Evolutionary conservation across 2,888 invertebrate genomes (phyloP), one percentile per base, ranked within the genome.

Genomic region (Podotricha telesiphe): DNA sequence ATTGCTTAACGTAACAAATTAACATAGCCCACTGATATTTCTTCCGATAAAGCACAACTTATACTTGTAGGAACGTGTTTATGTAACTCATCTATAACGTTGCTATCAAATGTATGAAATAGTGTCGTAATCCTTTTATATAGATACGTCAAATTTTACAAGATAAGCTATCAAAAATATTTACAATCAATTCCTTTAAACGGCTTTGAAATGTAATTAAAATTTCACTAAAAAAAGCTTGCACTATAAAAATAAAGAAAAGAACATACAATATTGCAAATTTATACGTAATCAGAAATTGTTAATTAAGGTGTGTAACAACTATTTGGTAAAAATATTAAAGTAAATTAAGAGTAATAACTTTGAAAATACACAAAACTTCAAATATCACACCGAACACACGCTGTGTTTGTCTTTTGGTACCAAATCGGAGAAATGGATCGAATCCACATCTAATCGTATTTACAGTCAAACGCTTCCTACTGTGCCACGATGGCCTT

Each of bases 1-100:
- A 28, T 42, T 45, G n/a, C 28, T 59, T 17, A 59, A 28, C 11
- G 42, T 28, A 59, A 59, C 45, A 28, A 59, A 59, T 59, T 45
- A 59, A 45, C 22, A 59, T 59, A 22, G 6, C 19, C 28, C 22
- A 22, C 22, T 59, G 28, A 59, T 59, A 59, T 45, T 45, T n/a
- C n/a, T 17, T 45, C n/a, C 17, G 45, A 59, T 59, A 42, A 45
- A 28, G 42, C 45, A 45, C 59, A 42, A 22, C 28, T 28, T 10
- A 45, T 17, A 59, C 22, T n/a, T 28, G 22, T 45, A 45, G 28
- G 45, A 59, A 59, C 59, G 45, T 59, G 42, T 6, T 28, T 1
- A 59, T 22, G 22, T 45, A n/a, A 58, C 11, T 10, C 11, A 59
- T 17, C 55, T 45, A 45, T 45, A 45, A 42, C 37, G 37, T 4